These are phyloP conservation scores for Eupristina koningsbergeri DNA, from an alignment of 1,140 invertebrate genomes.

Conservation along the genomic window DNA sequence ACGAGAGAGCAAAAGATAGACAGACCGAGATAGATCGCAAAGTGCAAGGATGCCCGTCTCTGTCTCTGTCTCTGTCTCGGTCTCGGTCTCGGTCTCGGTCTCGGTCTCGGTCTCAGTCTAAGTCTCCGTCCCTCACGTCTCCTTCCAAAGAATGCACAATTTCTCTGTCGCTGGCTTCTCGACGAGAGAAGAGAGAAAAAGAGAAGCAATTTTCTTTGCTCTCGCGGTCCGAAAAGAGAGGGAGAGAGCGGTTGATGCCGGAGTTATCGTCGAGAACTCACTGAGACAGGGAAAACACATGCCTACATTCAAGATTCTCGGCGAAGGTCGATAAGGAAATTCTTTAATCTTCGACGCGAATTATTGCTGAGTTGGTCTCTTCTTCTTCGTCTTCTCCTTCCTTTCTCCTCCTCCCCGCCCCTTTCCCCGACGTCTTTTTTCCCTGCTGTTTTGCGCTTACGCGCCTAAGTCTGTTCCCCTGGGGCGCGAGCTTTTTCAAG, in stretches of 20 bases:
- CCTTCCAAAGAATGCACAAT: slow-evolving; percentile 23
- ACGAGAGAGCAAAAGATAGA: slow-evolving; percentile 24
- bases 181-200: background rate
- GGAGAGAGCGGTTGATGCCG: slow-evolving; percentile 10
- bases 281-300: slow-evolving; percentile 32
- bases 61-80: no score
- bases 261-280: slow-evolving; percentile 19
- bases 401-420: background rate
- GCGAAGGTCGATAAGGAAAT: slow-evolving; percentile 37
- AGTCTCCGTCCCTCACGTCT: no score
- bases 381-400: background rate
- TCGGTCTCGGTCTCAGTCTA: no score
- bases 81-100: no score
- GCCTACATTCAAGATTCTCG: slow-evolving; percentile 25
- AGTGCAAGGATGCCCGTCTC: slow-evolving; percentile 35
- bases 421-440: background rate
- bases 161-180: slow-evolving; percentile 32
- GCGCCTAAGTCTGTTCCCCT: background rate
- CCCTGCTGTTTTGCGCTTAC: background rate
- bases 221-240: background rate
- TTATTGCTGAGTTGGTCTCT: slow-evolving; percentile 21
- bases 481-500: slow-evolving; percentile 25
- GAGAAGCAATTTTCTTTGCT: slow-evolving; percentile 13
- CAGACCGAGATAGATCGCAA: slow-evolving; percentile 29
- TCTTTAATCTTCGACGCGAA: slow-evolving; percentile 41